A percentile compares a stretch with the other conserved stretches of the same genome.
Conservation (phyloP, 1,140 invertebrate species). For the Drosophila ambigua region DNA sequence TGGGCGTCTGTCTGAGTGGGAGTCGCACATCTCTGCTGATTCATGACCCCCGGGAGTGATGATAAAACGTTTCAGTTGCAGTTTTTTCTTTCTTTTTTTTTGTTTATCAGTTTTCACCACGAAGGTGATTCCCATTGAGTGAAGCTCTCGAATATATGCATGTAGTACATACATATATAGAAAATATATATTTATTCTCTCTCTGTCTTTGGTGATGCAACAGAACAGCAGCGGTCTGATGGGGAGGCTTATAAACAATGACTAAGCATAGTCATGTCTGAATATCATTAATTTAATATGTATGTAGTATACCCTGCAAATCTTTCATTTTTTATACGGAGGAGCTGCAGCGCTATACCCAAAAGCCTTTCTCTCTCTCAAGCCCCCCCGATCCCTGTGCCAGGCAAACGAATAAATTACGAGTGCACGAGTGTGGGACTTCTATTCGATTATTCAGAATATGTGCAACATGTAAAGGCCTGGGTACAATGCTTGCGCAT, state of each 20-base stretch:
- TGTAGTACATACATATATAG: background rate
- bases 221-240: background rate
- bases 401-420: too few relatives aligned
- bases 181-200: constrained; percentile 3
- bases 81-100: background rate
- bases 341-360: too few relatives aligned
- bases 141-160: background rate
- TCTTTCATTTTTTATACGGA: too few relatives aligned
- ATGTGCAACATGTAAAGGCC: too few relatives aligned
- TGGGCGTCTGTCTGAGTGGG: background rate
- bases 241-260: constrained; percentile 6
- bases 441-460: too few relatives aligned
- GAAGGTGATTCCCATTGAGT: too few relatives aligned
- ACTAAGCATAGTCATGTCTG: background rate
- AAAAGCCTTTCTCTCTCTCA: too few relatives aligned
- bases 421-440: too few relatives aligned
- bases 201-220: constrained; percentile 5
- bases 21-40: too few relatives aligned
- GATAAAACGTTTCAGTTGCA: background rate
- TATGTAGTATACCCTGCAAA: background rate
- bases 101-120: background rate
- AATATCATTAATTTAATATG: constrained; percentile 1
- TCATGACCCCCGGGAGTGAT: too few relatives aligned
- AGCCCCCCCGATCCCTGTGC: too few relatives aligned
- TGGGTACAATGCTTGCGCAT: too few relatives aligned